Percentiles rank a stretch among this genome's conserved stretches.
Conservation (phyloP, 2,113 vertebrate genomes). For the Tamias sibiricus region DNA sequence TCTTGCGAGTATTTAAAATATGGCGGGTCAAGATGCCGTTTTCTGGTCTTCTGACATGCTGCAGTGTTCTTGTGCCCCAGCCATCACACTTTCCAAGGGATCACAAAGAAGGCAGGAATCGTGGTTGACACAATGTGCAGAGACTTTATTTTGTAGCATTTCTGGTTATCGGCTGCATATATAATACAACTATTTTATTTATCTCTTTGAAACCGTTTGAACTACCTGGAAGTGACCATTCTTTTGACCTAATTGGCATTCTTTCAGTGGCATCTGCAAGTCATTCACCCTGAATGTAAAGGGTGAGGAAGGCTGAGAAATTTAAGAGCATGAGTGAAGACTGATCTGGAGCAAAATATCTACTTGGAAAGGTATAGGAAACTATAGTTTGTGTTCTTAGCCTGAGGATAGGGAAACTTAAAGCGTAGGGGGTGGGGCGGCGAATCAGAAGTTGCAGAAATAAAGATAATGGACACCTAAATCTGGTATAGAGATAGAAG, state of each 20-base stretch:
- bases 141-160: not conserved
- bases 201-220: not conserved
- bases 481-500: too few species aligned
- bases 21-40: not conserved
- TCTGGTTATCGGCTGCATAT: not conserved
- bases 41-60: not conserved
- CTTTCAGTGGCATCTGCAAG: not conserved
- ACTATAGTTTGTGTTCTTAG: not conserved
- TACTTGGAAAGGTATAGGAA: not conserved
- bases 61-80: not conserved
- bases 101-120: not conserved
- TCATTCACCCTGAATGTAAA: not conserved
- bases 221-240: not conserved
- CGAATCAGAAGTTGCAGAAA: not conserved
- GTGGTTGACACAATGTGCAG: not conserved
- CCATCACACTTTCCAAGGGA: not conserved
- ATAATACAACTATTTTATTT: not conserved
- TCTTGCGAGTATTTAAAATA: not conserved
- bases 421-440: fast-evolving
- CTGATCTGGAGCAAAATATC: not conserved
- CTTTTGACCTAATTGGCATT: not conserved
- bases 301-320: not conserved
- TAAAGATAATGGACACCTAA: not conserved
- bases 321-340: not conserved
- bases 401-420: not conserved